These are phyloP conservation scores for Eupleurogrammus muticus DNA, from an alignment of 2,797 vertebrate genomes.

Conservation along the genomic window DNA sequence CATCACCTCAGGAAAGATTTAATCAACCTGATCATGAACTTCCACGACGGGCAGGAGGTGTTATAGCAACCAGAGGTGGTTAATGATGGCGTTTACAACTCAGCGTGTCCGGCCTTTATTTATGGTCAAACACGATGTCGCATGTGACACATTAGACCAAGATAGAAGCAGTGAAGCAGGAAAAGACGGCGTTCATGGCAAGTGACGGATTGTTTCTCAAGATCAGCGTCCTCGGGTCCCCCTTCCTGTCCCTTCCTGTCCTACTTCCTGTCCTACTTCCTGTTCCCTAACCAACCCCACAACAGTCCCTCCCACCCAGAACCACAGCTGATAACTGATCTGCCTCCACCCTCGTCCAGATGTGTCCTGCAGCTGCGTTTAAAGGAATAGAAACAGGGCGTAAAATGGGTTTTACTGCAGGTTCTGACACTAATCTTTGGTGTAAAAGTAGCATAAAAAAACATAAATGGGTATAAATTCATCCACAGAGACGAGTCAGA, in stretches of 20 bases:
- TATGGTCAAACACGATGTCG: constrained; percentile 3
- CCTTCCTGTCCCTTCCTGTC: too few species aligned
- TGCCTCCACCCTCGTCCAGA: constrained; percentile 21
- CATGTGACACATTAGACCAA: constrained; percentile 28
- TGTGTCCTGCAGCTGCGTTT: constrained; percentile 40
- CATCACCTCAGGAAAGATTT: not conserved
- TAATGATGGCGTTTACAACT: not conserved
- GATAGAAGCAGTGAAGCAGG: not conserved
- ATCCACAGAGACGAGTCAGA: too few species aligned
- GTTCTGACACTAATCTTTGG: too few species aligned
- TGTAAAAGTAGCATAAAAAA: too few species aligned
- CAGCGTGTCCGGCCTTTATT: not conserved
- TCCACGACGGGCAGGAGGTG: not conserved
- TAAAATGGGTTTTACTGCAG: too few species aligned
- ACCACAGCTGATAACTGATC: not conserved
- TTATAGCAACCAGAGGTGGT: not conserved
- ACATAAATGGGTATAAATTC: too few species aligned
- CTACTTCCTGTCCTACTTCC: too few species aligned
- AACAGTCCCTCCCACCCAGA: constrained; percentile 7
- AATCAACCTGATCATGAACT: constrained; percentile 10
- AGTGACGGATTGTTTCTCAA: constrained; percentile 16
- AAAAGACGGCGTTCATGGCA: not conserved
- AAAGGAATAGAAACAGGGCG: not conserved
- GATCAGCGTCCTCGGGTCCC: not conserved
- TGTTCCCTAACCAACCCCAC: not conserved